phyloP scores from a whole-genome alignment of 2,797 vertebrate species.

The Peromyscus aztecus region DNA sequence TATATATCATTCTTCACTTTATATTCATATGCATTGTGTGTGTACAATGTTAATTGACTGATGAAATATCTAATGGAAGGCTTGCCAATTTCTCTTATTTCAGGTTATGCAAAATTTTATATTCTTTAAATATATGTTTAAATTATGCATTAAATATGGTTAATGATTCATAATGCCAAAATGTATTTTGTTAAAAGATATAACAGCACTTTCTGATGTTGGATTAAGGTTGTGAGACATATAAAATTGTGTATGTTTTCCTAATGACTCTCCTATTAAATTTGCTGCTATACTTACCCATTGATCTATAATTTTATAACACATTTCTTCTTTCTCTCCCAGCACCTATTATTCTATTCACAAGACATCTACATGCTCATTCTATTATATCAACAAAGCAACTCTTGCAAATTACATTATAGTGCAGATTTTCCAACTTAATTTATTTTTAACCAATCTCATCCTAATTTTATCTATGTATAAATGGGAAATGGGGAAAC shows the following conservation, averaged over 20 bases:
- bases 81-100: conserved; percentile 12
- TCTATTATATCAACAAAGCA: neutral
- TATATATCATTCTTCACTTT: neutral
- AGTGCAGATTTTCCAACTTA: neutral
- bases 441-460: conserved; percentile 28
- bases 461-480: neutral
- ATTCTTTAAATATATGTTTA: conserved; percentile 37
- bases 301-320: neutral
- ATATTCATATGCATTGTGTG: neutral
- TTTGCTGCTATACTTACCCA: conserved; percentile 22
- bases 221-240: conserved; percentile 36
- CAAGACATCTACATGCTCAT: neutral
- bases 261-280: neutral
- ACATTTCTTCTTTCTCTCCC: neutral
- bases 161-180: neutral
- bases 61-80: conserved; percentile 41
- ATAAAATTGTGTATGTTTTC: neutral
- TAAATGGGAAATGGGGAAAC: neutral
- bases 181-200: neutral
- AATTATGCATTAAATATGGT: conserved; percentile 7
- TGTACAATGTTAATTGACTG: conserved; percentile 13
- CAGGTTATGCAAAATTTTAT: neutral
- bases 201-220: conserved; percentile 14
- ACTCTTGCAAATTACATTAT: neutral
- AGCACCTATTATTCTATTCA: neutral